Evolutionary conservation across 2,888 invertebrate species (phyloP).

Genomic region (Machimus atricapillus): DNA sequence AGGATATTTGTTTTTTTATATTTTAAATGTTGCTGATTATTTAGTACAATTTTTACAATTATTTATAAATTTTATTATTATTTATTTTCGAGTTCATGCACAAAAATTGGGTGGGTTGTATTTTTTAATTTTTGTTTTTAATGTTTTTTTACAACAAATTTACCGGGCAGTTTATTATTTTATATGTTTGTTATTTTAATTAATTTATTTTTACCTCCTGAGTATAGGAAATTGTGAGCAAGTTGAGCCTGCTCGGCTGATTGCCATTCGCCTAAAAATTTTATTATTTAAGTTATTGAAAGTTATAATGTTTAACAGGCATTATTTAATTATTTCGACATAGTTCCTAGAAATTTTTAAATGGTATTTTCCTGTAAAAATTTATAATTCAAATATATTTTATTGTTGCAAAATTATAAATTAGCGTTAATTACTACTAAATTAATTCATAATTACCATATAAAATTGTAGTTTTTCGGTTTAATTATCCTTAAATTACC

Average conservation of each 20-base stretch:
- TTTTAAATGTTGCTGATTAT: background rate
- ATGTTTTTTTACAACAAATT: background rate
- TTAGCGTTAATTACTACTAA: too few species aligned
- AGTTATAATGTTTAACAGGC: too few species aligned
- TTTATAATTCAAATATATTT: background rate
- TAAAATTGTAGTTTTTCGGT: too few species aligned
- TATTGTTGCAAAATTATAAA: background rate
- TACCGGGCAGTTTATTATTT: background rate
- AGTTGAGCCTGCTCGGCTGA: conserved; percentile 83
- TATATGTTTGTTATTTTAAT: background rate
- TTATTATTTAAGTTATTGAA: conserved; percentile 30
- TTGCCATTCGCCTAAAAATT: conserved; percentile 71
- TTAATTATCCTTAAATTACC: too few species aligned
- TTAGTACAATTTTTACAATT: background rate
- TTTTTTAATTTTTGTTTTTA: background rate
- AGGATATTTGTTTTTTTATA: background rate
- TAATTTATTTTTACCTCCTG: conserved; percentile 68
- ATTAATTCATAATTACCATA: too few species aligned
- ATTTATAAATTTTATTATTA: background rate
- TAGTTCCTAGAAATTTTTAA: too few species aligned
- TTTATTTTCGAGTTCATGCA: background rate
- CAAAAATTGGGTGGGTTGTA: background rate
- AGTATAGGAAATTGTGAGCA: conserved; percentile 87
- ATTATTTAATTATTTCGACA: too few species aligned
- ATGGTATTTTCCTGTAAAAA: too few species aligned